A percentile compares a stretch with the other conserved stretches of the same genome.
Conservation (phyloP, 2,797 vertebrate genomes). For the Sebastiscus albofasciatus region DNA sequence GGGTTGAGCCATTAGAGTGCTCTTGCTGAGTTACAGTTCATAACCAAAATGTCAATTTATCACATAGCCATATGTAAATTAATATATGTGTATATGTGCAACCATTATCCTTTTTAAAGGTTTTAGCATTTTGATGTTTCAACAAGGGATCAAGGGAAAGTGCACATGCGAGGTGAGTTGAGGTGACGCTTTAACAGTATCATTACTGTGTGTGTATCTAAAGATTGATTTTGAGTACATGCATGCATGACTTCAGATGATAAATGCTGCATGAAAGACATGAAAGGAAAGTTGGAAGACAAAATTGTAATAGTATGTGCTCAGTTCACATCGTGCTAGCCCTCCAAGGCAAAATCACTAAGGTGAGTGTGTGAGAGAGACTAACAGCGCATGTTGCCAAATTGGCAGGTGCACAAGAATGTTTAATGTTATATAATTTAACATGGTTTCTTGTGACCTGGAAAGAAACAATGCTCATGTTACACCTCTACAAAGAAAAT, state of each 20-base stretch:
- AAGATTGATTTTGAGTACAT: neutral
- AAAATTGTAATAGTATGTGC: neutral
- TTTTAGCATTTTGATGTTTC: neutral
- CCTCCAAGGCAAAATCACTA: neutral
- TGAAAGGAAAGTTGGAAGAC: neutral
- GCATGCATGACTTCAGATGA: neutral
- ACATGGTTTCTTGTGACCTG: constrained; percentile 41
- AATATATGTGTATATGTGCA: neutral
- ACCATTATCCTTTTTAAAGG: neutral
- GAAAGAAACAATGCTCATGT: constrained; percentile 46
- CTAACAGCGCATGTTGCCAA: neutral
- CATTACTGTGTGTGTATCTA: neutral
- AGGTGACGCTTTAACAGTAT: neutral
- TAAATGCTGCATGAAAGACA: neutral
- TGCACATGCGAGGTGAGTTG: neutral
- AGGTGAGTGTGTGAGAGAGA: neutral
- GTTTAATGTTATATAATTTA: constrained; percentile 46
- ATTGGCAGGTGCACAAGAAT: constrained; percentile 38
- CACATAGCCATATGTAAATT: neutral
- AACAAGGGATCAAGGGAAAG: neutral
- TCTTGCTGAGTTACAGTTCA: neutral
- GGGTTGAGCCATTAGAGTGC: neutral
- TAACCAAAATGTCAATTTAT: neutral
- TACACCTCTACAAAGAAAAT: constrained; percentile 47
- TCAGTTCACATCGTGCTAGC: neutral